Evolutionary conservation across 2,888 invertebrate species (phyloP), one percentile per base, ranked within the genome.

Genomic region (Nymphalis polychloros): DNA sequence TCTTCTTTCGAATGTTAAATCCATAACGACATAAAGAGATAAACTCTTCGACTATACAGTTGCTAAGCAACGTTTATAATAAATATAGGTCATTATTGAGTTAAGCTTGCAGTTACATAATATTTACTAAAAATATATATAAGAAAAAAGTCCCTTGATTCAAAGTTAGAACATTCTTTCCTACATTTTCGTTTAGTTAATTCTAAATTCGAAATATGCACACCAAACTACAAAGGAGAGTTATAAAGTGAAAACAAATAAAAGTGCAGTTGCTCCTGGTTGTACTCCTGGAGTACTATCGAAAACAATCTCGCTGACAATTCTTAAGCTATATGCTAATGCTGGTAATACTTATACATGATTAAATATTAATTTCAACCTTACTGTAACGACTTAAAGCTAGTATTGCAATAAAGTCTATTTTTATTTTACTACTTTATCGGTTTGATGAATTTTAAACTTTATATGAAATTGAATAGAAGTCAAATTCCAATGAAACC

Each of bases 231-330:
- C 53, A 55, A 57, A 57, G 19, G 41, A 19, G 57, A 19, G 10
- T 41, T 41, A 17, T 57, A 41, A 57, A 57, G 41, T 52, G 50
- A 48, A 53, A 55, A 64, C 46, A 48, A 64, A 59, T 64, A 59
- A 64, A 59, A 59, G 41, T 64, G 35, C 61, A 59, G 62, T 60
- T 60, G 41, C 59, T 53, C 63, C 57, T 48, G 53, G 63, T 64
- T 64, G 53, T 57, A 64, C 65, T 55, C n/a, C 53, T 41, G 35
- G 59, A 69, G 67, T 55, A 61, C 70, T 61, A 67, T 70, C 70
- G 60, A 67, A 67, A 70, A 67, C 67, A 70, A 70, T 70, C 70
- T 70, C 70, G 67, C 61, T 49, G 20, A 64, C 64, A 57, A 70
- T 70, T 64, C 63, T 63, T 64, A 64, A 67, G 55, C 62, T 53